Evolutionary conservation across 2,113 vertebrate genomes (phyloP).

Genomic region (Misgurnus mizolepis): DNA sequence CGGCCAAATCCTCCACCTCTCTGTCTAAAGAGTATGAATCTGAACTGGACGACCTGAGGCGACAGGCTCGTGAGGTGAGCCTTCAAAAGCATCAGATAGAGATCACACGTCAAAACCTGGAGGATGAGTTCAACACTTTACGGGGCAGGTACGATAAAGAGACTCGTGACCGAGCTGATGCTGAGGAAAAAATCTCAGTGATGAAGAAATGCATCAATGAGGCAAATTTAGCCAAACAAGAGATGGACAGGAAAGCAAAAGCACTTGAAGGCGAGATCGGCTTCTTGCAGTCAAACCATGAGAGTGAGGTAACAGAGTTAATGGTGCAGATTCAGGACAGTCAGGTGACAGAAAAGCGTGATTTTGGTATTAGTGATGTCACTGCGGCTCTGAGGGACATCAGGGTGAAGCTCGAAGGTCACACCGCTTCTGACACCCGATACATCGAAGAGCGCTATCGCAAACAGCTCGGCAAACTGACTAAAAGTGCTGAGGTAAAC

Average conservation of each 20-base stretch:
- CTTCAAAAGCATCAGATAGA: conserved; percentile 69
- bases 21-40: conserved; percentile 66
- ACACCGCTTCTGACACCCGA: conserved; percentile 52
- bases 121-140: conserved; percentile 65
- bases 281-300: conserved; percentile 67
- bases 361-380: conserved; percentile 64
- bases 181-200: conserved; percentile 57
- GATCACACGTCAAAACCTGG: conserved; percentile 64
- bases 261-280: conserved; percentile 66
- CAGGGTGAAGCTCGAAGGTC: conserved; percentile 69
- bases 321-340: conserved; percentile 59
- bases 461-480: conserved; percentile 67
- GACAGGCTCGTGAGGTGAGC: conserved; percentile 60
- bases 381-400: conserved; percentile 72
- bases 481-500: conserved; percentile 66
- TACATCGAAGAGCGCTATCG: conserved; percentile 64
- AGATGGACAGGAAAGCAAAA: conserved; percentile 70
- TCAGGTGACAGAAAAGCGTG: conserved; percentile 46
- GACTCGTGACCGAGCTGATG: conserved; percentile 51
- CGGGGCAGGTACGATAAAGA: conserved; percentile 62
- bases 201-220: conserved; percentile 65
- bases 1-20: conserved; percentile 54
- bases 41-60: conserved; percentile 65
- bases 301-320: conserved; percentile 67
- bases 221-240: conserved; percentile 62